Evolutionary conservation across 2,113 vertebrate species (phyloP).

Genomic region (Camelus bactrianus): DNA sequence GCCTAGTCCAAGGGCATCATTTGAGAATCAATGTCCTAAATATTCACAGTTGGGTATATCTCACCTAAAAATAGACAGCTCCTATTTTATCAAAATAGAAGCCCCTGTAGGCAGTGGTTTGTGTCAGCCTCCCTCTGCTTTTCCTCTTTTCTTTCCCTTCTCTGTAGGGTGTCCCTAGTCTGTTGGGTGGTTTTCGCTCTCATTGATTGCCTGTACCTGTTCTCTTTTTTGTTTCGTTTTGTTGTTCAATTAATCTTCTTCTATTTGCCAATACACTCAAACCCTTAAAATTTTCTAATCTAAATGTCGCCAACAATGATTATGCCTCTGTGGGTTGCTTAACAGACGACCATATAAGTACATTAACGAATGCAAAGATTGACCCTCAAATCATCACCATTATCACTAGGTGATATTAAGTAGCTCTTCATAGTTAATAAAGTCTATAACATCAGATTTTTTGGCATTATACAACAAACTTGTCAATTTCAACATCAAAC

Average conservation of each 20-base stretch:
- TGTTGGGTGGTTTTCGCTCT: neutral
- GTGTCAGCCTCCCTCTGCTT: neutral
- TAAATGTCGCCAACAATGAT: neutral
- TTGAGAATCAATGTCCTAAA: conserved; percentile 44
- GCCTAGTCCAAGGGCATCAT: neutral
- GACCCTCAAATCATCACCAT: neutral
- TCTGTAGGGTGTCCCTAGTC: neutral
- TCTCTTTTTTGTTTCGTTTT: conserved; percentile 5
- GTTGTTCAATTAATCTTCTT: neutral
- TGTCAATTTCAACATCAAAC: neutral
- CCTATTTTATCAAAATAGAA: neutral
- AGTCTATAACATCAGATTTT: neutral
- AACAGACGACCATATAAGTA: neutral
- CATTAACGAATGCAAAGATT: neutral
- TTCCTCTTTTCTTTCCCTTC: neutral
- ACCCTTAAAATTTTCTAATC: neutral
- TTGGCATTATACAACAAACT: neutral
- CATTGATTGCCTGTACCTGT: neutral
- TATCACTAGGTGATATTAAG: neutral
- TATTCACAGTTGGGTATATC: neutral
- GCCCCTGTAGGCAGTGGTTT: neutral
- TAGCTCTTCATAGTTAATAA: neutral
- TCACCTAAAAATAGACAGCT: neutral
- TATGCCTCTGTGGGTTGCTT: neutral
- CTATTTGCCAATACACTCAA: neutral